Evolutionary conservation across 2,797 vertebrate genomes (phyloP), one percentile per base, ranked within the genome.

Genomic region (Odontamblyopus lacepedii): DNA sequence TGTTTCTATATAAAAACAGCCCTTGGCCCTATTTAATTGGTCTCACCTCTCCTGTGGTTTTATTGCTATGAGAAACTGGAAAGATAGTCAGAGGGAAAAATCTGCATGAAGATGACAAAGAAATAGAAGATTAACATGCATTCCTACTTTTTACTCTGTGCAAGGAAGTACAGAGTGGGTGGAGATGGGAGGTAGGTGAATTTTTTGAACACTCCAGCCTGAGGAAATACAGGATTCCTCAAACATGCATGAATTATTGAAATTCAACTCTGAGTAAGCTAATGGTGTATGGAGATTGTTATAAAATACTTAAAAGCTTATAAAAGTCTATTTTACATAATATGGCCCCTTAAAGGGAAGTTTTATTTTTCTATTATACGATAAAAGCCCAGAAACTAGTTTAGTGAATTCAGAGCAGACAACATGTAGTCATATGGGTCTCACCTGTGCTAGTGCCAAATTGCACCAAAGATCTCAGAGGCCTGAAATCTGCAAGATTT

Each of bases 11-110:
- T 89, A 78, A 83, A 83, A 86, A 87, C 59, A 86, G 87, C 93
- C 92, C 77, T 51, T 72, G 91, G 92, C 83, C 71, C 76, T 81
- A 88, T 90, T 91, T 92, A 94, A 94, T 94, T 93, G 90, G 90
- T 87, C 83, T 73, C 73, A 78, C 77, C 75, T 86, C 90, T 88
- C 80, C 27, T 59, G 92, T 87, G 92, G 79, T 68, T 80, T 63
- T 62, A 80, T 82, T 44, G 78, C 27, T 38, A 85, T 83, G 76
- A 87, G 76, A 79, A 84, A 70, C 74, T 82, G 78, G 83, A 74
- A 89, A 88, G 80, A 88, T 86, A 63, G 67, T 71, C 73, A 30
- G 27, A 65, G 59, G 41, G 30, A 63, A 62, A 38, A 81, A 64
- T 70, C 48, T 15, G 59, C 23, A 71, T 72, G 60, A 87, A 79